Evolutionary conservation across 2,113 vertebrate genomes (phyloP), one percentile per base, ranked within the genome.

Genomic region (Ameiurus melas): DNA sequence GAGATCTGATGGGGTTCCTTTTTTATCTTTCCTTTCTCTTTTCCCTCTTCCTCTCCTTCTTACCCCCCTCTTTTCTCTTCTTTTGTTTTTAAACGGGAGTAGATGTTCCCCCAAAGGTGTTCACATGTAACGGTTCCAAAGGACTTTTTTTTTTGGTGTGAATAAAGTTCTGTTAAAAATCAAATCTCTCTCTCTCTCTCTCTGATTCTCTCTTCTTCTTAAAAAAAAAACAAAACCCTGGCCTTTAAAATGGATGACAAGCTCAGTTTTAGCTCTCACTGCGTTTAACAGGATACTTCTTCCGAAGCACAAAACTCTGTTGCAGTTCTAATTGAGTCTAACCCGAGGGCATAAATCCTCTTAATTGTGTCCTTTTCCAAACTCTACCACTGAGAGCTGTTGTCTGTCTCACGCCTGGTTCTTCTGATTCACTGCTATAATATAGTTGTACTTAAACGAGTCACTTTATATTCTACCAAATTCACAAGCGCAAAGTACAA

Each of bases 361-460:
- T 79, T 88, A 90, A 90, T 86, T 88, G 84, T 71, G 51, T 86
- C n/a, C 78, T 83, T 85, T 71, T 66, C 66, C 17, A 57, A 85
- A 71, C 68, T 84, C n/a, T 17, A 57, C 47, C 70, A 57, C 66
- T 53, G 25, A 60, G 77, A 83, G 66, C 85, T 57, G 25, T 39
- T 80, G 47, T 70, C 33, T 87, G n/a, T 73, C 58, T 88, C 77
- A 70, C 3, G 30, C 2, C 55, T 84, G 55, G 14, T 73, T 39
- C 83, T 58, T 53, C 86, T 66, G 66, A 78, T 81, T 73, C 66
- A 20, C 73, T 39, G 68, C 36, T 75, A 12, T 66, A 66, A 73
- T 64, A 20, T 51, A 62, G 9, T 30, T 88, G 71, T 51, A 82
- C 64, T 89, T 60, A 73, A 73, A 68, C 27, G n/a, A 80, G 53